These are phyloP conservation scores for Hydrophis major DNA, from an alignment of 2,797 vertebrate species.

Conservation along the genomic window DNA sequence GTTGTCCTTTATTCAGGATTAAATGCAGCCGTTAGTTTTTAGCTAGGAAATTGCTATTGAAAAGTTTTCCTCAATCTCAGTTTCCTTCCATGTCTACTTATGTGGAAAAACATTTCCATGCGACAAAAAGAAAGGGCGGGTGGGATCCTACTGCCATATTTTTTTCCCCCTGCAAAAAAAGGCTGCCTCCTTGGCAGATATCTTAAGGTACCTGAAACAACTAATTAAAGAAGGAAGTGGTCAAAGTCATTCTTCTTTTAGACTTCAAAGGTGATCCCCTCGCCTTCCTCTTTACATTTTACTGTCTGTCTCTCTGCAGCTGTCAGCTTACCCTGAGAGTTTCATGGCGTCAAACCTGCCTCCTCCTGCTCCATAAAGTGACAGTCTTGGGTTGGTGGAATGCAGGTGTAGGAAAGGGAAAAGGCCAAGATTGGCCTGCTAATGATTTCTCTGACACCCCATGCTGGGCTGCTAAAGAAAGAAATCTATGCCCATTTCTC, in stretches of 20 bases:
- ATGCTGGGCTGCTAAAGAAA: slow-evolving; percentile 62
- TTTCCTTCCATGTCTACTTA: not conserved
- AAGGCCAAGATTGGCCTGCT: slow-evolving; percentile 64
- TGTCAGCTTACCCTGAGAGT: slow-evolving; percentile 66
- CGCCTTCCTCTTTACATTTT: slow-evolving; percentile 78
- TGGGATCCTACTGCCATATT: not conserved
- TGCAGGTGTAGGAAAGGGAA: slow-evolving; percentile 74
- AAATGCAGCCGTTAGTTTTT: slow-evolving; percentile 16
- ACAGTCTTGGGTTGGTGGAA: slow-evolving; percentile 65
- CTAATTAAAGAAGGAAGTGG: slow-evolving; percentile 74
- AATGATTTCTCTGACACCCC: slow-evolving; percentile 67
- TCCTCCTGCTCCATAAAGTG: slow-evolving; percentile 79
- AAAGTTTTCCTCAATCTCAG: slow-evolving; percentile 3
- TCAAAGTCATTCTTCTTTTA: slow-evolving; percentile 72
- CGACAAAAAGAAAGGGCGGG: too few species aligned
- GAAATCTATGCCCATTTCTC: slow-evolving; percentile 26
- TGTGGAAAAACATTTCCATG: not conserved
- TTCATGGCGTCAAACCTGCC: slow-evolving; percentile 77
- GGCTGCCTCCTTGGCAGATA: slow-evolving; percentile 26
- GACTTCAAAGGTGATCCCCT: slow-evolving; percentile 76
- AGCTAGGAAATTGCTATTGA: not conserved
- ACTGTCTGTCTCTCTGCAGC: slow-evolving; percentile 78
- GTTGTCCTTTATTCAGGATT: slow-evolving; percentile 41
- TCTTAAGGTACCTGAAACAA: slow-evolving; percentile 67
- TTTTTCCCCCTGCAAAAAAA: not conserved